phyloP scores from a whole-genome alignment of 2,113 vertebrate genomes.

The Aegotheles bennettii region DNA sequence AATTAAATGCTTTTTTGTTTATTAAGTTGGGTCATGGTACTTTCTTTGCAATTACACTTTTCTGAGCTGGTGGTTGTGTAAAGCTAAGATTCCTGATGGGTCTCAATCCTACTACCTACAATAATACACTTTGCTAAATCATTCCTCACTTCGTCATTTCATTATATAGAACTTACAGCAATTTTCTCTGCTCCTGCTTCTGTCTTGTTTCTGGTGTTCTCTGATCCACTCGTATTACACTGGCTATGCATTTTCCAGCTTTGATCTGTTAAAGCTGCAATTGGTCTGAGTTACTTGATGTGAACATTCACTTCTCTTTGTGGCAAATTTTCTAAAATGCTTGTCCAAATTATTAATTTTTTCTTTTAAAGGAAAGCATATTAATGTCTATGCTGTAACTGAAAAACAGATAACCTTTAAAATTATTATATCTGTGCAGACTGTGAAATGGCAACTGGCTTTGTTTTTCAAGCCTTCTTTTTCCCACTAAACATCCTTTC shows the following conservation, averaged over 20 bases:
- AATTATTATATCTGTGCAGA: neutral
- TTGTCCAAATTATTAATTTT: neutral
- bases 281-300: neutral
- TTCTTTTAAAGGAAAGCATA: neutral
- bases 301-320: neutral
- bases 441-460: neutral
- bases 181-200: neutral
- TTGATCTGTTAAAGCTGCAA: neutral
- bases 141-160: neutral
- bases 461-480: neutral
- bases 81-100: neutral
- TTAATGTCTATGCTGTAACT: neutral
- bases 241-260: neutral
- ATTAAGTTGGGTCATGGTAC: neutral
- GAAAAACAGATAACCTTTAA: neutral
- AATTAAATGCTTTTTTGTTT: neutral
- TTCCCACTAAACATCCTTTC: neutral
- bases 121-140: neutral
- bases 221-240: no score
- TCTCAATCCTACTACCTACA: neutral
- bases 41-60: neutral
- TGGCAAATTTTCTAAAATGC: neutral
- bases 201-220: neutral
- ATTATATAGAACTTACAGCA: neutral
- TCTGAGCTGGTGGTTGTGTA: neutral